Percentiles rank a stretch among this genome's conserved stretches.
Evolutionary conservation across 2,888 invertebrate species (phyloP).

Genomic region (Andrena chrysosceles): DNA sequence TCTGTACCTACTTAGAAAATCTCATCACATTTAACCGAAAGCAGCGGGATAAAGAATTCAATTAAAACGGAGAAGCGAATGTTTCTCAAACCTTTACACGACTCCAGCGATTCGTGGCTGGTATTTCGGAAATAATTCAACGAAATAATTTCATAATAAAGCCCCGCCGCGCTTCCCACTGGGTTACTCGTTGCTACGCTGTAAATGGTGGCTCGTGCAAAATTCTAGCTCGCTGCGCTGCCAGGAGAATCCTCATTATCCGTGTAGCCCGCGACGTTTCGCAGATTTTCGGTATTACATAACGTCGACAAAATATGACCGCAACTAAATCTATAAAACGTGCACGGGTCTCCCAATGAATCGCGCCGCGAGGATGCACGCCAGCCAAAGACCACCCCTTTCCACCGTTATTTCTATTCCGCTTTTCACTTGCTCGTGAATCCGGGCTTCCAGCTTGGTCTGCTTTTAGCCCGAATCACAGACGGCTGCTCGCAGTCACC

Average conservation of each 20-base stretch:
- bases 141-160: slow-evolving; percentile 50
- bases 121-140: slow-evolving; percentile 55
- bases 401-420: slow-evolving; percentile 48
- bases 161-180: slow-evolving; percentile 18
- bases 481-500: slow-evolving; percentile 2
- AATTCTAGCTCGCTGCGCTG: slow-evolving; percentile 36
- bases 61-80: not conserved
- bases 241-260: slow-evolving; percentile 54
- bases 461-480: slow-evolving; percentile 4
- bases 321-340: slow-evolving; percentile 28
- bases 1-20: too few relatives aligned
- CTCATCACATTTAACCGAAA: too few relatives aligned
- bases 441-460: not conserved
- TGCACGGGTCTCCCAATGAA: slow-evolving; percentile 27
- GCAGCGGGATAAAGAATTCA: not conserved
- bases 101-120: slow-evolving; percentile 17
- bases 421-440: slow-evolving; percentile 23
- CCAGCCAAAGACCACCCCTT: slow-evolving; percentile 33
- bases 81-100: not conserved
- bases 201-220: slow-evolving; percentile 31
- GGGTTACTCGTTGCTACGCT: slow-evolving; percentile 40
- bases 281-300: slow-evolving; percentile 53
- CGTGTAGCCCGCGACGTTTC: slow-evolving; percentile 10
- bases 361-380: slow-evolving; percentile 32
- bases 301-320: slow-evolving; percentile 40